Percentiles rank a stretch among this genome's conserved stretches.
These are phyloP conservation scores for Lytechinus pictus DNA, from an alignment of 35 echinoderm and acorn worm species.

Conservation along the genomic window DNA sequence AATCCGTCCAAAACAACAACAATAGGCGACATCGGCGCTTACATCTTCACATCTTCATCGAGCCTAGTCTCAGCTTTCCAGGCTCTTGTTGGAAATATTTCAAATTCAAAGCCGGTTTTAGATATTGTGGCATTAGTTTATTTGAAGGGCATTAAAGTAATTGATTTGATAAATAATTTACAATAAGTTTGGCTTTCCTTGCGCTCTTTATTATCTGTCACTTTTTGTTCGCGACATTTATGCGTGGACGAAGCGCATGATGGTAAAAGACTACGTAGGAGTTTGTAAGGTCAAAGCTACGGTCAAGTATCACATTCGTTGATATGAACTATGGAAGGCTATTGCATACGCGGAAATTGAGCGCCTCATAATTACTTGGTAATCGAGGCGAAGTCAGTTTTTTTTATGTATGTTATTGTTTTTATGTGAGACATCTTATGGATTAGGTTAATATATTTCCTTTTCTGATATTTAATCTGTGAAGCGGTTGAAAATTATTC, in stretches of 20 bases:
- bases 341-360: neutral
- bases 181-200: neutral
- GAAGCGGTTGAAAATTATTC: too few relatives aligned
- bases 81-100: neutral
- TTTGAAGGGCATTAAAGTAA: neutral
- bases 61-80: neutral
- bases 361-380: neutral
- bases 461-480: too few relatives aligned
- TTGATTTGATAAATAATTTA: neutral
- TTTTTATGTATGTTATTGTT: too few relatives aligned
- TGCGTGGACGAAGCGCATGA: neutral
- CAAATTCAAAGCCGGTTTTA: neutral
- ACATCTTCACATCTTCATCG: neutral
- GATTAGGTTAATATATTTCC: too few relatives aligned
- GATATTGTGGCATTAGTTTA: neutral
- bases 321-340: neutral
- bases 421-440: too few relatives aligned
- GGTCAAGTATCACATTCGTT: neutral
- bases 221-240: neutral
- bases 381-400: neutral
- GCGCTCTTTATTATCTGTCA: neutral
- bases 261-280: neutral
- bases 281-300: neutral
- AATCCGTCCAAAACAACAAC: conserved; percentile 4
- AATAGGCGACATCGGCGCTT: conserved; percentile 26